These are phyloP conservation scores for Onchidella celtica DNA, from an alignment of 2,888 invertebrate genomes.

Conservation along the genomic window DNA sequence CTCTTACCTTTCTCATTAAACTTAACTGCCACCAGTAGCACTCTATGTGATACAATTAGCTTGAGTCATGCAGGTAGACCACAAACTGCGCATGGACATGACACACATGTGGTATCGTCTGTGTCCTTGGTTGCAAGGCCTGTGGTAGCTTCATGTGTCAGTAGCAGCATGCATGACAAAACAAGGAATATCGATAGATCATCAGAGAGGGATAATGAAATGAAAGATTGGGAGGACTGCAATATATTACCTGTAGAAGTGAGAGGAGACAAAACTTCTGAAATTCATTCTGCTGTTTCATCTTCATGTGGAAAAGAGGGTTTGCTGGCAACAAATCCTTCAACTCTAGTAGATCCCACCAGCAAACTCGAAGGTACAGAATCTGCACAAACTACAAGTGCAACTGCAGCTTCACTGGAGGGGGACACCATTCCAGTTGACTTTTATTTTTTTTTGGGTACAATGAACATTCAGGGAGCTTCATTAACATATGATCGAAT, in stretches of 20 bases:
- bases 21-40: neutral
- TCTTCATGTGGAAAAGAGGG: too few species aligned
- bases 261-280: neutral
- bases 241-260: neutral
- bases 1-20: neutral
- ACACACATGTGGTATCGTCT: neutral
- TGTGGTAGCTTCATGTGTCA: too few species aligned
- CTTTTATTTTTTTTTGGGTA: slow-evolving; percentile 64
- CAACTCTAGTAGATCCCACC: too few species aligned
- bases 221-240: too few species aligned
- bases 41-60: neutral
- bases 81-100: neutral
- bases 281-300: too few species aligned
- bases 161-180: too few species aligned
- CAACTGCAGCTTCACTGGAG: neutral
- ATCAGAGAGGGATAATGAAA: too few species aligned
- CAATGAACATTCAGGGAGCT: slow-evolving; percentile 58
- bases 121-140: neutral
- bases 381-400: neutral
- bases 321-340: too few species aligned
- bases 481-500: slow-evolving; percentile 63
- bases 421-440: slow-evolving; percentile 41
- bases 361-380: too few species aligned
- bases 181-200: too few species aligned
- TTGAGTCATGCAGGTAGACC: neutral